Base-by-base conservation (phyloP, 2,888 invertebrate genomes). In the Cordilura impudica region DNA sequence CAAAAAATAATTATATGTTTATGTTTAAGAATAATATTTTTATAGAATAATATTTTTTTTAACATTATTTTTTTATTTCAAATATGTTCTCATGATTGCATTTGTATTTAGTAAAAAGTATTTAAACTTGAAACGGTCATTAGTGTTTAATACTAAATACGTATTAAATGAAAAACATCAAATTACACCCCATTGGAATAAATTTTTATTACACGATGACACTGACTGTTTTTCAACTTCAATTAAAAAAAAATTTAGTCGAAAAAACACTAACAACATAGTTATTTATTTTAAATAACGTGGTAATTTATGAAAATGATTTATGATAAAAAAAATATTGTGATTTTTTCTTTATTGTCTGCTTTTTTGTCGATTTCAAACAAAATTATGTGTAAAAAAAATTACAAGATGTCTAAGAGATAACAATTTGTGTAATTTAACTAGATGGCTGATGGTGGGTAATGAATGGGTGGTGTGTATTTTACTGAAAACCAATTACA, bases 231-330 rank as follows among this genome's bases (percentile, higher is more conserved):
- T 39, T n/a, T 4, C 4, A n/a, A 12, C 35, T n/a, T 4, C 35
- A 12, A 39, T 39, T 39, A n/a, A 39, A n/a, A 12, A 4, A 1
- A 39, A 39, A 12, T n/a, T n/a, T 39, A 39, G 31, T 31, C 8
- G 10, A 39, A 4, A 39, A n/a, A n/a, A 35, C n/a, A 12, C n/a
- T 12, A 39, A 35, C 35, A 49, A 63, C 63, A 63, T 51, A 49
- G 12, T 31, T 63, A 51, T 63, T 51, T 49, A 51, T 63, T 63
- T 63, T 63, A 63, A 66, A 73, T 49, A 73, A 74, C 54, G 65
- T 65, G 78, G 73, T 69, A 69, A 66, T 78, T 78, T 74, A 78
- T 65, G 35, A 60, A 74, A 78, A 74, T 78, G 78, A 74, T 70
- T 78, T 66, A 70, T 70, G 47, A 35, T 29, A 53, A 60, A 7